Percentiles rank a stretch among this genome's conserved stretches.
Conservation (phyloP, 2,797 vertebrate genomes). For the Amblyopsis hoosieri region DNA sequence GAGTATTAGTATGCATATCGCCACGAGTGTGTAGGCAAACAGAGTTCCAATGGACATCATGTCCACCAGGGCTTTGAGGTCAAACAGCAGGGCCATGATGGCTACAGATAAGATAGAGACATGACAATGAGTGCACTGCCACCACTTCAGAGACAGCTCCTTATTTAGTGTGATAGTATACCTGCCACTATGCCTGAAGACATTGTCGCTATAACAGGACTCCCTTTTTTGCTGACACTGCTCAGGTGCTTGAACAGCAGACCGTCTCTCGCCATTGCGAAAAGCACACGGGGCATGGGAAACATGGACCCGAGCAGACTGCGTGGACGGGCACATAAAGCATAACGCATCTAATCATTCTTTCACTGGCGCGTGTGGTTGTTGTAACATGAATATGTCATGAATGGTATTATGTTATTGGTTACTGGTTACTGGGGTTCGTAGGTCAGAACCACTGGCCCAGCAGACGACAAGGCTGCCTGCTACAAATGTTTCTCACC, state of each 20-base stretch:
- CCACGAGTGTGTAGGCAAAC: constrained; percentile 88
- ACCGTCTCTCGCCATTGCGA: constrained; percentile 89
- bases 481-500: constrained; percentile 57
- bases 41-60: constrained; percentile 88
- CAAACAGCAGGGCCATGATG: constrained; percentile 85
- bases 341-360: no score
- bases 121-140: constrained; percentile 6
- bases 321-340: constrained; percentile 9
- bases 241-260: constrained; percentile 84
- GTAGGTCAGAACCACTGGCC: no score
- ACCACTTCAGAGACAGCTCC: no score
- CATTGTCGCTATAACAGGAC: constrained; percentile 83
- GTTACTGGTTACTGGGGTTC: no score
- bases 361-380: no score
- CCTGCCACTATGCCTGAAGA: constrained; percentile 84
- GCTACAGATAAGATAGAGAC: constrained; percentile 62
- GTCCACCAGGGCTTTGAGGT: constrained; percentile 86
- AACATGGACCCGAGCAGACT: constrained; percentile 91
- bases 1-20: constrained; percentile 86
- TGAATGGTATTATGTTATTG: no score
- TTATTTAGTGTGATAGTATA: constrained; percentile 42
- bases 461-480: not conserved
- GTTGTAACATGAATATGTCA: no score
- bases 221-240: constrained; percentile 77
- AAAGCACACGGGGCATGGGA: constrained; percentile 87